phyloP scores from a whole-genome alignment of 2,888 invertebrate species.

The Gonocerus acuteangulatus region DNA sequence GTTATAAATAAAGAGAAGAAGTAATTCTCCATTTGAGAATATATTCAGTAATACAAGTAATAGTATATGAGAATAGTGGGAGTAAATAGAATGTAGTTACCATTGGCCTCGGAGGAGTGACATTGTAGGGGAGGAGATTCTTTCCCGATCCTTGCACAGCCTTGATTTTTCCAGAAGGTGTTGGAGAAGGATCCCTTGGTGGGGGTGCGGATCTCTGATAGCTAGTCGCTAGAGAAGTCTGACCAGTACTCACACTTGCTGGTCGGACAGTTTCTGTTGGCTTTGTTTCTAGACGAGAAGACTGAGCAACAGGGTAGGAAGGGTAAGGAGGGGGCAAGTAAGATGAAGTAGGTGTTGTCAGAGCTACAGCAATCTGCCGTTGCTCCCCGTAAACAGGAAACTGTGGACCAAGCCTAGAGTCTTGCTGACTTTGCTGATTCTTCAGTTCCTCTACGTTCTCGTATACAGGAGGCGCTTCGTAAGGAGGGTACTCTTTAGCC shows the following conservation, averaged over 20 bases:
- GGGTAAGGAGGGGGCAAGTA: conserved; percentile 36
- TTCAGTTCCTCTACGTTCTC: conserved; percentile 56
- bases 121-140: conserved; percentile 74
- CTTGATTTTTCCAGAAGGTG: conserved; percentile 41
- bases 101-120: conserved; percentile 77
- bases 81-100: no score
- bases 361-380: conserved; percentile 34
- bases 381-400: conserved; percentile 39
- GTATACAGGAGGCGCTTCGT: conserved; percentile 53
- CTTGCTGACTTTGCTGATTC: conserved; percentile 40
- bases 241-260: conserved; percentile 30
- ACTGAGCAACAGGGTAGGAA: conserved; percentile 19
- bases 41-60: no score
- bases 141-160: conserved; percentile 47
- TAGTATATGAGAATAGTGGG: no score
- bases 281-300: conserved; percentile 22
- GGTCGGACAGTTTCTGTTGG: conserved; percentile 28
- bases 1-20: no score
- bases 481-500: conserved; percentile 43
- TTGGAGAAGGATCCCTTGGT: conserved; percentile 42
- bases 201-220: conserved; percentile 36
- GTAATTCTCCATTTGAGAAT: no score
- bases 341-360: conserved; percentile 31
- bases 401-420: conserved; percentile 46
- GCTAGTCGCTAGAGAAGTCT: conserved; percentile 38